Percentiles rank a stretch among this genome's conserved stretches.
These are phyloP conservation scores for Diaperis boleti DNA, from an alignment of 2,888 invertebrate species.

Conservation along the genomic window DNA sequence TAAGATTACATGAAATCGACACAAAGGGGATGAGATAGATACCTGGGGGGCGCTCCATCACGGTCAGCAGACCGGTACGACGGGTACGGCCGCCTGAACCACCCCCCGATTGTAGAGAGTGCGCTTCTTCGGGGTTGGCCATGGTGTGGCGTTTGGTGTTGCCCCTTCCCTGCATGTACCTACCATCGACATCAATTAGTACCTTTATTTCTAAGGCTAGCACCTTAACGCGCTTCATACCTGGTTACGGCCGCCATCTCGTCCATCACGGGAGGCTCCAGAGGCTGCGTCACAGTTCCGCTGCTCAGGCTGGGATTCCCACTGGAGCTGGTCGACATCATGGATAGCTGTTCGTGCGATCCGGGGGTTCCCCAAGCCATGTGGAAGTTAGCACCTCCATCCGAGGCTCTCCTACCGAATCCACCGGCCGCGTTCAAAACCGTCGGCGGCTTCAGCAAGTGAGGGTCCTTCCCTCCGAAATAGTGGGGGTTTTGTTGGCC, in stretches of 20 bases:
- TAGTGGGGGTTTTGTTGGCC: constrained; percentile 87
- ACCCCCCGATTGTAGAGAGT: constrained; percentile 60
- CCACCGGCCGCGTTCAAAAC: constrained; percentile 87
- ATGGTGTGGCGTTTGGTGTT: constrained; percentile 83
- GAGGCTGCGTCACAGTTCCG: constrained; percentile 65
- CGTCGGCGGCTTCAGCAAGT: constrained; percentile 92
- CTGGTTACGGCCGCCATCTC: constrained; percentile 70
- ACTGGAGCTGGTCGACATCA: constrained; percentile 67
- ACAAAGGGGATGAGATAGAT: constrained; percentile 43
- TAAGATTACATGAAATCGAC: neutral
- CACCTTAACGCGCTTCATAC: constrained; percentile 49
- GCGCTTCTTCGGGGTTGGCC: constrained; percentile 80
- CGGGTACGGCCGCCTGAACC: constrained; percentile 71
- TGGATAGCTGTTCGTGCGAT: constrained; percentile 67
- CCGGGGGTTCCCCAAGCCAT: constrained; percentile 70
- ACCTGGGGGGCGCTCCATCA: constrained; percentile 91
- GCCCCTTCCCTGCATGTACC: constrained; percentile 84
- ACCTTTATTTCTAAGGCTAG: too few relatives aligned
- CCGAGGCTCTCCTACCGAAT: constrained; percentile 92
- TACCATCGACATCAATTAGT: too few relatives aligned
- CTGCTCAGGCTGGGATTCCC: constrained; percentile 67
- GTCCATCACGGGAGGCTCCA: constrained; percentile 64
- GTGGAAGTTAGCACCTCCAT: constrained; percentile 94
- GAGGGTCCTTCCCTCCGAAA: constrained; percentile 92
- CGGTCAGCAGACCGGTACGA: constrained; percentile 86